phyloP scores from a whole-genome alignment of 2,797 vertebrate species.

The Danio albolineatus region DNA sequence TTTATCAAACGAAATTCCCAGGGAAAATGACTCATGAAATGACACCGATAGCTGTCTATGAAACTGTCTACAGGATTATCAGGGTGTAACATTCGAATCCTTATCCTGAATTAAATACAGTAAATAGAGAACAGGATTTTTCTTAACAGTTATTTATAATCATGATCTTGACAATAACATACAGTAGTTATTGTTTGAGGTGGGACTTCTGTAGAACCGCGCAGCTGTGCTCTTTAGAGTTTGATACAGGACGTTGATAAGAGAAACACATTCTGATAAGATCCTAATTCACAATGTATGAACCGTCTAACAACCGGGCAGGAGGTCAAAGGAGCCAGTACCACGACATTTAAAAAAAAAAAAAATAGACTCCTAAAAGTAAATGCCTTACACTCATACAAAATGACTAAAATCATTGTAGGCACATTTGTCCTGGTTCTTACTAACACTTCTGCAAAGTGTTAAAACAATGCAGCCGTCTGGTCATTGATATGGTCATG shows the following conservation, averaged over 20 bases:
- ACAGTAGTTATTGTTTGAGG: background rate
- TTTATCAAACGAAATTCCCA: no score
- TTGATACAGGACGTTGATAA: slow-evolving; percentile 26
- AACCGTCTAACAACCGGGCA: background rate
- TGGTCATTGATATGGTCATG: background rate
- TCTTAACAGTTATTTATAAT: background rate
- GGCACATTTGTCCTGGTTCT: background rate
- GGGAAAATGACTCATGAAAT: no score
- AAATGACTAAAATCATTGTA: background rate
- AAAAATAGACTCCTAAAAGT: background rate
- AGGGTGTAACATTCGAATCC: background rate
- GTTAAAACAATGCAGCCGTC: background rate
- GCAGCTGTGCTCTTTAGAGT: background rate
- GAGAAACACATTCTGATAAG: slow-evolving; percentile 60
- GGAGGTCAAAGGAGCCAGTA: slow-evolving; percentile 21
- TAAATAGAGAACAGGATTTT: background rate
- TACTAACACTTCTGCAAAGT: background rate
- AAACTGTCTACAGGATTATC: no score
- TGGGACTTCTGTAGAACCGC: background rate
- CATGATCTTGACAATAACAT: background rate
- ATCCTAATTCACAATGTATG: slow-evolving; percentile 14
- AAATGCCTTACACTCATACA: background rate
- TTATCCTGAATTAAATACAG: background rate
- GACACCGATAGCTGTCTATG: no score
- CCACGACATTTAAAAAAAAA: background rate